Evolutionary conservation across 37 sponge, comb jelly and placozoan genomes (phyloP).

Genomic region (Theonella swinhoei): DNA sequence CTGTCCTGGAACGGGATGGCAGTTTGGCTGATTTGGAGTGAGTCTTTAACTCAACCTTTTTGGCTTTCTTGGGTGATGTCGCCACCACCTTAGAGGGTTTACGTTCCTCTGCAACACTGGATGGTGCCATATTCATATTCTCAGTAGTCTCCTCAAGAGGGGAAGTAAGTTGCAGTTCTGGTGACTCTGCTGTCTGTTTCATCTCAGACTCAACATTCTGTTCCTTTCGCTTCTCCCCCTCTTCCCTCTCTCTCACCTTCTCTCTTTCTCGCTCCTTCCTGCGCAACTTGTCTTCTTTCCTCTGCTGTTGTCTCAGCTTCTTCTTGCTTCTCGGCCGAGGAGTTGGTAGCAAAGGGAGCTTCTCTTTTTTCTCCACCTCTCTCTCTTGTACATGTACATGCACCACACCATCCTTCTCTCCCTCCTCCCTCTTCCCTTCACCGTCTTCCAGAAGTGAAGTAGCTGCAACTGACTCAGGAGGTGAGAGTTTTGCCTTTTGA

Average conservation of each 20-base stretch:
- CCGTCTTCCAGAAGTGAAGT: neutral
- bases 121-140: neutral
- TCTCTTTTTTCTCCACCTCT: neutral
- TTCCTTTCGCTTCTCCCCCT: neutral
- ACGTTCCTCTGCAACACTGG: neutral
- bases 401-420: conserved; percentile 14
- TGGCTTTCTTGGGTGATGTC: neutral
- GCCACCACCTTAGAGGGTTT: neutral
- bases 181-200: too few species aligned
- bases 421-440: neutral
- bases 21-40: neutral
- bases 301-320: conserved; percentile 40
- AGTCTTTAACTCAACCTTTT: neutral
- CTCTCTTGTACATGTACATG: neutral
- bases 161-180: neutral
- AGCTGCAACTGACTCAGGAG: neutral
- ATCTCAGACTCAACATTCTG: too few species aligned
- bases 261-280: conserved; percentile 48
- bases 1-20: neutral
- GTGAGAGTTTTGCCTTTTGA: neutral
- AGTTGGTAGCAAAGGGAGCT: neutral
- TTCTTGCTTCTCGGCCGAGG: conserved; percentile 9
- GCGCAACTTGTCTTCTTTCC: conserved; percentile 58
- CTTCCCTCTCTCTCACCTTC: conserved; percentile 1
- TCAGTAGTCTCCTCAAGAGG: neutral